Evolutionary conservation across 2,888 invertebrate genomes (phyloP).

Genomic region (Scaptomyza parva): DNA sequence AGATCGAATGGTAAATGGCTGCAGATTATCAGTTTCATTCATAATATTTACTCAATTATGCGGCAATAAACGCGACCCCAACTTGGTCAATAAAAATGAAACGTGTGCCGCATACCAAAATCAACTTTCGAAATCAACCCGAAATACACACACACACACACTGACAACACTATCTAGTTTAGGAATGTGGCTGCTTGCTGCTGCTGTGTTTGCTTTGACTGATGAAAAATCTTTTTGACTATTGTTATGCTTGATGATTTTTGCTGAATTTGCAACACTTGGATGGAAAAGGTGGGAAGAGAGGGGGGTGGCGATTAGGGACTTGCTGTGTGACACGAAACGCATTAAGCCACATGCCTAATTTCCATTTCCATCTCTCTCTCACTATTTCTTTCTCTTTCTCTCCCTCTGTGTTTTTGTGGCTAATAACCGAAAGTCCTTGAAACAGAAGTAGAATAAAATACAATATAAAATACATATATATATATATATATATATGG

Average conservation of each 20-base stretch:
- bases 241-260: conserved; percentile 39
- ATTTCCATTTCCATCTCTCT: conserved; percentile 59
- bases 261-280: conserved; percentile 38
- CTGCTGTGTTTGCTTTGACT: neutral
- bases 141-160: neutral
- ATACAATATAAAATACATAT: too few relatives aligned
- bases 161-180: neutral
- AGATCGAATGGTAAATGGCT: conserved; percentile 49
- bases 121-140: conserved; percentile 29
- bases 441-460: conserved; percentile 12
- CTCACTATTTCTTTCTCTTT: too few relatives aligned
- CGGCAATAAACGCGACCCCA: conserved; percentile 70
- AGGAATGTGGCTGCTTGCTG: too few relatives aligned
- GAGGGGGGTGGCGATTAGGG: too few relatives aligned
- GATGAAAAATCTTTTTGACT: conserved; percentile 16
- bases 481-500: neutral
- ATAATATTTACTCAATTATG: conserved; percentile 72
- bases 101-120: conserved; percentile 64
- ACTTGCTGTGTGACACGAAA: conserved; percentile 38
- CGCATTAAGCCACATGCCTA: conserved; percentile 46
- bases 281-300: neutral
- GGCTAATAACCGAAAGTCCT: conserved; percentile 28
- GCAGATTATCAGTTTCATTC: conserved; percentile 73
- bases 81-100: conserved; percentile 69
- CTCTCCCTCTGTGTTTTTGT: too few relatives aligned